A percentile compares a stretch with the other conserved stretches of the same genome.
Evolutionary conservation across 92 coral and sea anemone genomes (phyloP).

Genomic region (Virgularia gustaviana): DNA sequence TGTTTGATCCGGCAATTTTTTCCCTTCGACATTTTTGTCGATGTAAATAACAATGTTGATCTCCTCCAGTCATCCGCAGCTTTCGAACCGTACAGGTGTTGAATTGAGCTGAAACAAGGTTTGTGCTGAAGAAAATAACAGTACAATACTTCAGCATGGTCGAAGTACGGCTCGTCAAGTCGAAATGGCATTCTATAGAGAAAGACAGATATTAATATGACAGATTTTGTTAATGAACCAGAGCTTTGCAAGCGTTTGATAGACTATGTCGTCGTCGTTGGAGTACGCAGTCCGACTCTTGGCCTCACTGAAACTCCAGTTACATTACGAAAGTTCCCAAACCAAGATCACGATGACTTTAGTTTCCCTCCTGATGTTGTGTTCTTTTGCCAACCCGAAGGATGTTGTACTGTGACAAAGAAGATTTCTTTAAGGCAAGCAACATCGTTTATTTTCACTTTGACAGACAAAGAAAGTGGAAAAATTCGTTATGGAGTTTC

Average conservation of each 20-base stretch:
- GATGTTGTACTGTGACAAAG: slow-evolving; percentile 87
- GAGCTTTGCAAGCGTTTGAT: slow-evolving; percentile 62
- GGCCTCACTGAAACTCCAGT: slow-evolving; percentile 90
- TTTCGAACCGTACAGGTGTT: too few species aligned
- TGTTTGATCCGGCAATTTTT: too few species aligned
- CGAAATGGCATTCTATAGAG: too few species aligned
- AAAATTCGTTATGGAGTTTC: slow-evolving; percentile 91
- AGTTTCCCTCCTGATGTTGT: slow-evolving; percentile 91
- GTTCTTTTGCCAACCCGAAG: slow-evolving; percentile 99
- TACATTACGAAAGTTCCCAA: slow-evolving; percentile 81
- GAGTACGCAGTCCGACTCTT: slow-evolving; percentile 88
- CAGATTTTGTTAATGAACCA: slow-evolving; percentile 44
- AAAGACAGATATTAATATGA: slow-evolving; percentile 41
- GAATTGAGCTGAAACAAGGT: too few species aligned
- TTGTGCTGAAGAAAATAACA: too few species aligned
- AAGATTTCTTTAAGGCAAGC: slow-evolving; percentile 92
- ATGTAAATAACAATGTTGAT: too few species aligned
- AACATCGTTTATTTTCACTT: slow-evolving; percentile 87
- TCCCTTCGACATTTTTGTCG: too few species aligned
- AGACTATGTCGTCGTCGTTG: slow-evolving; percentile 94
- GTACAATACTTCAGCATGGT: too few species aligned
- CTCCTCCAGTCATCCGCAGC: too few species aligned
- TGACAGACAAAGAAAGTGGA: slow-evolving; percentile 93
- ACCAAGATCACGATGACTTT: slow-evolving; percentile 84
- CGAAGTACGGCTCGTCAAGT: too few species aligned